Conservation (phyloP, 2,888 invertebrate species). For the Synanthedon myopaeformis region DNA sequence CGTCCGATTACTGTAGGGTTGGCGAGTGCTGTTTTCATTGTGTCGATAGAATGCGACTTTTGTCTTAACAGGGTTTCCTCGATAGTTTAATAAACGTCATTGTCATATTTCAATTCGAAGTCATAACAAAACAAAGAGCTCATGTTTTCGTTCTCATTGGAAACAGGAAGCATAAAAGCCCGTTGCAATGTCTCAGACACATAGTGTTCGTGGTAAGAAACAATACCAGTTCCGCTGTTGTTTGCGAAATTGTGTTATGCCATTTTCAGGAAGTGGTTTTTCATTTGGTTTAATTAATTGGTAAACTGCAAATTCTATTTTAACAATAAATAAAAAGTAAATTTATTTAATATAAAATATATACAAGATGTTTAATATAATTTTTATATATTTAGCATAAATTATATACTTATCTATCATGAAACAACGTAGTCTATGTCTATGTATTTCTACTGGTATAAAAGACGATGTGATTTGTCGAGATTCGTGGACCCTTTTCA, state of each 20-base stretch:
- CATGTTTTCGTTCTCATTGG: slow-evolving; percentile 60
- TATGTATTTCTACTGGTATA: no score
- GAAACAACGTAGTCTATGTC: no score
- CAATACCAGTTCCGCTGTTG: slow-evolving; percentile 66
- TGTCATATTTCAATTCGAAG: neutral
- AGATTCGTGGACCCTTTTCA: no score
- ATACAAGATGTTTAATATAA: no score
- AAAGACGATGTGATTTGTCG: no score
- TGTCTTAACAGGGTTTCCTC: neutral
- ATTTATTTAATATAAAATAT: no score
- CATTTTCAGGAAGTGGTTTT: slow-evolving; percentile 54
- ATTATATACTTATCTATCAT: no score
- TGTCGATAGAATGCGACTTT: slow-evolving; percentile 23
- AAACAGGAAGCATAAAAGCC: slow-evolving; percentile 63
- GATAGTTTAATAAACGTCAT: neutral
- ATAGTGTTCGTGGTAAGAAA: slow-evolving; percentile 55
- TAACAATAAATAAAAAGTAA: no score
- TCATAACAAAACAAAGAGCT: slow-evolving; percentile 12
- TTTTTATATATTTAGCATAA: no score
- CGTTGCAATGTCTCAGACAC: slow-evolving; percentile 52
- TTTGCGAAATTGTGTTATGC: slow-evolving; percentile 50
- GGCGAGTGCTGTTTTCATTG: slow-evolving; percentile 19
- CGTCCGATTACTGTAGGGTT: slow-evolving; percentile 63
- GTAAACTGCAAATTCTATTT: no score
- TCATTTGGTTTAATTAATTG: no score